Conservation (phyloP, 1,140 invertebrate genomes). For the Papilio helenus region DNA sequence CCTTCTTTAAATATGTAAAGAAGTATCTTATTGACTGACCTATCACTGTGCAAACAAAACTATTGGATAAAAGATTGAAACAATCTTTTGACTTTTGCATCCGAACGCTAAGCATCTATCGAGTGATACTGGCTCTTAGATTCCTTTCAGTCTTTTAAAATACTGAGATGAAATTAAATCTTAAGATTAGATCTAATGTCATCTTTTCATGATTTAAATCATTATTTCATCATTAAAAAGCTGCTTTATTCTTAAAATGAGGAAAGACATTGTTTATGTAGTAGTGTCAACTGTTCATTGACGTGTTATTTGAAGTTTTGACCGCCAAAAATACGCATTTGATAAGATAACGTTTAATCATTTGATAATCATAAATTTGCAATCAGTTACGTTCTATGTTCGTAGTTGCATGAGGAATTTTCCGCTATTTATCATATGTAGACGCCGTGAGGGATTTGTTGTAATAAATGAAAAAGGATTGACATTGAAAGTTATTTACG, state of each 20-base stretch:
- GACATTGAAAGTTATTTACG: neutral
- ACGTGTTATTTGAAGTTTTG: neutral
- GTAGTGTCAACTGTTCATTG: neutral
- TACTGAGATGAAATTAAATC: neutral
- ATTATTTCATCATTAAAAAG: too few relatives aligned
- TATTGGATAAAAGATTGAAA: neutral
- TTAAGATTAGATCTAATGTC: too few relatives aligned
- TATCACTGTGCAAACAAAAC: neutral
- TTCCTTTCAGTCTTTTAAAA: neutral
- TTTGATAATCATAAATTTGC: neutral
- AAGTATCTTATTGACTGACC: neutral
- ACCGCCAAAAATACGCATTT: constrained; percentile 13
- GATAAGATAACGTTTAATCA: constrained; percentile 29
- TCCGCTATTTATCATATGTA: constrained; percentile 15
- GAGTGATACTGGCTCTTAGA: neutral
- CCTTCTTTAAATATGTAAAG: neutral
- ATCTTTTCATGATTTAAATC: too few relatives aligned
- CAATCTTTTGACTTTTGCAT: neutral
- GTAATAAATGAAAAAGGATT: neutral
- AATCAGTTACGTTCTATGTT: neutral
- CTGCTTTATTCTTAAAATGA: neutral
- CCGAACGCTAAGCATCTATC: neutral
- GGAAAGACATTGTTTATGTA: too few relatives aligned
- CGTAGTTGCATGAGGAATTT: neutral
- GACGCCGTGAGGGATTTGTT: neutral